These are phyloP conservation scores for Aethes cnicana DNA, from an alignment of 2,888 invertebrate species.

Conservation along the genomic window DNA sequence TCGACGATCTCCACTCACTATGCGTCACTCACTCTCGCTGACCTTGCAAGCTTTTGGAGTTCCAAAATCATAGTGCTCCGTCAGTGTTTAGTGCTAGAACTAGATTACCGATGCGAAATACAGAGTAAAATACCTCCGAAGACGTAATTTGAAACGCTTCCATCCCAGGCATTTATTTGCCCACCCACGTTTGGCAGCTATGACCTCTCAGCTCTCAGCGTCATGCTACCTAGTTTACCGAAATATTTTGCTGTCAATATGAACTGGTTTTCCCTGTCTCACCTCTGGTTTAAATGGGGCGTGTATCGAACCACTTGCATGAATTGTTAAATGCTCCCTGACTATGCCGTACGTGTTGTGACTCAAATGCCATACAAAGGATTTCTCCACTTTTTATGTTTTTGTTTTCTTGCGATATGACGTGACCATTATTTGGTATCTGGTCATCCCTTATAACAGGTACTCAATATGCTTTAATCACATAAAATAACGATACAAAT, in stretches of 20 bases:
- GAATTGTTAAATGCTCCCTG: conserved; percentile 24
- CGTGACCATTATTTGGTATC: not conserved
- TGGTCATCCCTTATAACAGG: too few species aligned
- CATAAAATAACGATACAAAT: too few species aligned
- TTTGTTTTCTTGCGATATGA: not conserved
- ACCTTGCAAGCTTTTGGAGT: not conserved
- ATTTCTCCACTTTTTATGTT: not conserved
- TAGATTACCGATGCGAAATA: too few species aligned
- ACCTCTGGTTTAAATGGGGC: not conserved
- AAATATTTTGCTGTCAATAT: conserved; percentile 12
- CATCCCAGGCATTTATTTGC: too few species aligned
- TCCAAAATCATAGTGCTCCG: too few species aligned
- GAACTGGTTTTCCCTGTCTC: conserved; percentile 4
- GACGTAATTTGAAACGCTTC: too few species aligned
- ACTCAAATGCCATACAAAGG: conserved; percentile 1
- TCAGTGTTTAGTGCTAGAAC: too few species aligned
- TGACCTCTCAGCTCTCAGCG: not conserved
- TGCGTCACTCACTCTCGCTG: conserved; percentile 10
- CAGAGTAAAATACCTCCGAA: too few species aligned
- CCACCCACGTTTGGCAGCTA: conserved; percentile 3
- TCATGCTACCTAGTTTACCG: not conserved
- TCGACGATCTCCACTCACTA: not conserved
- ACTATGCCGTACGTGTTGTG: conserved; percentile 16
- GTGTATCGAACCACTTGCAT: conserved; percentile 24
- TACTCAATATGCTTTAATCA: too few species aligned